These are phyloP conservation scores for Typhlomys cinereus DNA, from an alignment of 2,113 vertebrate species.

Conservation along the genomic window DNA sequence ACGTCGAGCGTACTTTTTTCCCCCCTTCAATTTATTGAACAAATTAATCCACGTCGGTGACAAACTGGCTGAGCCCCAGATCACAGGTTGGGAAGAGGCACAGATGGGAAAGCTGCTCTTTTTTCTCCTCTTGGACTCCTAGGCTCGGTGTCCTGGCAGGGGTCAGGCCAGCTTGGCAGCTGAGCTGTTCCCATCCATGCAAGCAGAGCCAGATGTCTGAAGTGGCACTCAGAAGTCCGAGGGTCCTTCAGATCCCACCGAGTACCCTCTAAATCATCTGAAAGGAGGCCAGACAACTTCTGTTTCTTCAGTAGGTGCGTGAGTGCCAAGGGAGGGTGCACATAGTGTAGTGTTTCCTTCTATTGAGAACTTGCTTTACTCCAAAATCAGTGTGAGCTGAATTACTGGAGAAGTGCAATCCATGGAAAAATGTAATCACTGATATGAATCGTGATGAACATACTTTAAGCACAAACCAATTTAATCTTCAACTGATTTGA, in stretches of 20 bases:
- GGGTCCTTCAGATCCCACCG: neutral
- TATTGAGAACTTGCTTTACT: too few relatives aligned
- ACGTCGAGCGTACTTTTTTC: neutral
- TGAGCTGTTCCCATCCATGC: rapidly evolving
- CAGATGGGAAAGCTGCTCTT: neutral
- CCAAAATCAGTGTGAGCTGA: rapidly evolving
- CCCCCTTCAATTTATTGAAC: neutral
- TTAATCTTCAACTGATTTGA: neutral
- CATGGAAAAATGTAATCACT: neutral
- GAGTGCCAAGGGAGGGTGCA: neutral
- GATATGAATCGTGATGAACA: neutral
- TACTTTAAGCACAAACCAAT: neutral
- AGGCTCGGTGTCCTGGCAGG: neutral
- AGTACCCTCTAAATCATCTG: neutral
- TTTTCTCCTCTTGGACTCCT: rapidly evolving
- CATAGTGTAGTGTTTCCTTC: rapidly evolving
- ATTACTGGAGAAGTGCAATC: too few relatives aligned
- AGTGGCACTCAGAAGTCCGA: neutral
- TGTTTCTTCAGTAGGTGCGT: neutral
- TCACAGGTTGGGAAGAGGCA: neutral
- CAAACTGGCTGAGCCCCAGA: neutral
- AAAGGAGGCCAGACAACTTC: neutral
- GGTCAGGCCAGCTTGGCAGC: neutral
- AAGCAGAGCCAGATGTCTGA: neutral
- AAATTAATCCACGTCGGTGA: neutral